Base-by-base conservation (phyloP, 2,888 invertebrate genomes). In the Taphrorychus bicolor region DNA sequence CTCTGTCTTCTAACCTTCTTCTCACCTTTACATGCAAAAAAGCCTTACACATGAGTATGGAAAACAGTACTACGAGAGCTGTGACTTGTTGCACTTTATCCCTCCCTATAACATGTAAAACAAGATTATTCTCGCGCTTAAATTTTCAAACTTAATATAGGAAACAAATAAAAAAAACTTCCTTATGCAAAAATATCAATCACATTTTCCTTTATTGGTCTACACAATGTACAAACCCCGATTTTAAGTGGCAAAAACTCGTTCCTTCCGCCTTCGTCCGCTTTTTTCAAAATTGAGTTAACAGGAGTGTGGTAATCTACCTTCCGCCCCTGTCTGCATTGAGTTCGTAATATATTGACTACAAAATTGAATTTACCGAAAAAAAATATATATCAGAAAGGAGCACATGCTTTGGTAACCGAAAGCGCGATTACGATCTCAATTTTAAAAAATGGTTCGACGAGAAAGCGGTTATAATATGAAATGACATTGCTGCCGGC, bases 391-490 rank as follows among this genome's bases (percentile, higher is more conserved):
- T 32, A 32, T 2, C 32, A 11, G 32, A 32, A 32, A 11, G 32
- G 11, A 32, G 32, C 32, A 32, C 32, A 32, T 32, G 32, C 9
- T 11, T 11, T 3, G 32, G 32, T 32, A 32, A 32, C 32, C 7
- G 32, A 32, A 32, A 7, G 32, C 32, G 32, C 1, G 48, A 48
- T 48, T 48, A 19, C 14, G 48, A 48, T 48, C 48, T 48, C 19
- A 17, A 17, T 48, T 19, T 48, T 19, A 9, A 32, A 32, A 32
- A 32, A 32, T 32, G 32, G 32, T 32, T 32, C 32, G 32, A 48
- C 48, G 48, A 48, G 19, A 48, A 48, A 48, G 48, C 19, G 48
- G 48, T 48, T 48, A 19, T 48, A n/a, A n/a, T n/a, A 48, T 7
- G 19, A 48, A 48, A 48, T 48, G 16, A 16, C 16, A 48, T 48